A percentile compares a stretch with the other conserved stretches of the same genome.
These are phyloP conservation scores for Cheilosia vulpina DNA, from an alignment of 2,888 invertebrate species.

Conservation along the genomic window DNA sequence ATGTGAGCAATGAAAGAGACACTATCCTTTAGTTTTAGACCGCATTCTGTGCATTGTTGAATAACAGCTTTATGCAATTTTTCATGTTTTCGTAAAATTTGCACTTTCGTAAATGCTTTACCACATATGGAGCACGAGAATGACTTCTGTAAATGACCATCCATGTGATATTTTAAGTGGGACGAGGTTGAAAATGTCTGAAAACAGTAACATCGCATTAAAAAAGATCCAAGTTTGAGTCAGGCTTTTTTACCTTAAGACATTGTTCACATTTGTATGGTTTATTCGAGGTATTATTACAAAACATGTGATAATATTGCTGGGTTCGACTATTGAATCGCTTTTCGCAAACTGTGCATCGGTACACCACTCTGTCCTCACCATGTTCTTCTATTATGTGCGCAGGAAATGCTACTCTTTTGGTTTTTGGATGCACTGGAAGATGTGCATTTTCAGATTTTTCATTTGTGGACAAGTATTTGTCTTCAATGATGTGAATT, in stretches of 20 bases:
- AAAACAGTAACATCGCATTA: conserved; percentile 69
- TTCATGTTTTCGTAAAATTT: conserved; percentile 89
- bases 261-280: conserved; percentile 84
- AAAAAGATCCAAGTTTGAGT: conserved; percentile 1
- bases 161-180: conserved; percentile 89
- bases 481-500: conserved; percentile 31
- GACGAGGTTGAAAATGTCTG: conserved; percentile 89
- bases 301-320: conserved; percentile 87
- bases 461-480: neutral
- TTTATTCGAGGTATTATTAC: conserved; percentile 84
- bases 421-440: conserved; percentile 81
- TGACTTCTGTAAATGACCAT: conserved; percentile 84
- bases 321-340: conserved; percentile 88
- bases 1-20: conserved; percentile 86
- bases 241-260: conserved; percentile 78
- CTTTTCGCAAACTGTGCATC: conserved; percentile 88
- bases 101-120: conserved; percentile 88
- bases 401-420: conserved; percentile 26
- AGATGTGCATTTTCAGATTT: conserved; percentile 73
- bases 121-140: conserved; percentile 84
- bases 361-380: conserved; percentile 77
- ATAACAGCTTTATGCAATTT: conserved; percentile 85
- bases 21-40: conserved; percentile 86
- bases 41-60: conserved; percentile 86
- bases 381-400: conserved; percentile 74